Conservation (phyloP, 2,113 vertebrate species). For the Apodemus speciosus region DNA sequence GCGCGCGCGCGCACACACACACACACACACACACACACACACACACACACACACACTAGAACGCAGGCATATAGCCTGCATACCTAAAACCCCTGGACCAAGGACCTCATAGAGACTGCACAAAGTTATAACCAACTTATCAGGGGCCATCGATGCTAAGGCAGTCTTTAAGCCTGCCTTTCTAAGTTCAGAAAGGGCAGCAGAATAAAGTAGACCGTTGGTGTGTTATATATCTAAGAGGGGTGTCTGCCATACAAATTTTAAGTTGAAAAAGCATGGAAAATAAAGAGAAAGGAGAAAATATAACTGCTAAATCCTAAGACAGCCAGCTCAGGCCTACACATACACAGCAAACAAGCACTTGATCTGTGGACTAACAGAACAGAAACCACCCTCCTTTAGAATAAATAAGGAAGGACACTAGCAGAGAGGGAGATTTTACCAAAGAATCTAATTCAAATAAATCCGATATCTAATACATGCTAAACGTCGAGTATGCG, state of each 20-base stretch:
- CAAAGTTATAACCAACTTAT: constrained; percentile 12
- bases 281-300: constrained; percentile 41
- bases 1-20: not conserved
- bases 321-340: not conserved
- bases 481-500: not conserved
- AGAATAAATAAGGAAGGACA: constrained; percentile 33
- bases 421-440: not conserved
- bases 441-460: constrained; percentile 30
- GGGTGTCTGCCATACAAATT: not conserved
- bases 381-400: not conserved
- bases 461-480: not conserved
- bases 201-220: not conserved
- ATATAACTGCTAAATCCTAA: not conserved
- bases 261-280: constrained; percentile 2
- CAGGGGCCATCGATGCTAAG: not conserved
- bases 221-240: not conserved
- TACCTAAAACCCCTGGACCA: not conserved
- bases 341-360: not conserved
- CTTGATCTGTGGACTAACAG: constrained; percentile 3
- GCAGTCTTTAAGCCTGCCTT: not conserved
- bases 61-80: not conserved
- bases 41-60: not conserved
- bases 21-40: not conserved
- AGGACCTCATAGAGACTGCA: not conserved
- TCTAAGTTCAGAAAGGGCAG: not conserved